Evolutionary conservation across 1,140 invertebrate species (phyloP).

Genomic region (Thaumetopoea pityocampa): DNA sequence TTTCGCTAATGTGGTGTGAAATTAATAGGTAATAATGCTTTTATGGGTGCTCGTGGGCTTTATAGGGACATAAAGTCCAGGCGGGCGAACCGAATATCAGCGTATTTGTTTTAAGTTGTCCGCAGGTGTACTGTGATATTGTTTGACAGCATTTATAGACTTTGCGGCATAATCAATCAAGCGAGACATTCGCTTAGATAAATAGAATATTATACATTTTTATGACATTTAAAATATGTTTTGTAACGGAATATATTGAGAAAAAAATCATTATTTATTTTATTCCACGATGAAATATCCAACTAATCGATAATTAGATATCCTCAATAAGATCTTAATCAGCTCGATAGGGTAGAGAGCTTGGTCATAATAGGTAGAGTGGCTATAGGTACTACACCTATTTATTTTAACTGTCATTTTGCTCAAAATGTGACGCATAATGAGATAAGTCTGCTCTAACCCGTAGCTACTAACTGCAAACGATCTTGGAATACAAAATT

Average conservation of each 20-base stretch:
- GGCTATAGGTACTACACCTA: no score
- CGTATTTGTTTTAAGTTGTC: slow-evolving; percentile 61
- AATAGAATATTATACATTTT: slow-evolving; percentile 9
- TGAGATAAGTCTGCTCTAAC: no score
- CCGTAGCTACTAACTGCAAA: slow-evolving; percentile 3
- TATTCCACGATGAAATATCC: no score
- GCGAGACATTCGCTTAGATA: slow-evolving; percentile 14
- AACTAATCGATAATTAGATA: no score
- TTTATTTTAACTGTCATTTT: no score
- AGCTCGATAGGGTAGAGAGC: no score
- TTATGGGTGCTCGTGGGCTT: slow-evolving; percentile 67
- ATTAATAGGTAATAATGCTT: slow-evolving; percentile 74
- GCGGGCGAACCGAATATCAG: slow-evolving; percentile 47
- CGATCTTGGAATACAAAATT: slow-evolving; percentile 12
- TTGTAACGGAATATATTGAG: slow-evolving; percentile 8
- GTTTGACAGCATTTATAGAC: slow-evolving; percentile 27
- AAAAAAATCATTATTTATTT: no score
- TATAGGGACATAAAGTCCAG: slow-evolving; percentile 64
- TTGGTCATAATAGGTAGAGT: no score
- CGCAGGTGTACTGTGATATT: slow-evolving; percentile 33
- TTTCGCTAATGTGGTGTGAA: slow-evolving; percentile 75
- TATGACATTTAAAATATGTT: slow-evolving; percentile 9
- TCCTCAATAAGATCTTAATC: no score
- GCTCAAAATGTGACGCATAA: no score
- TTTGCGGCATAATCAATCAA: slow-evolving; percentile 22